Conservation (phyloP, 2,888 invertebrate species). For the Entomobrya multifasciata region DNA sequence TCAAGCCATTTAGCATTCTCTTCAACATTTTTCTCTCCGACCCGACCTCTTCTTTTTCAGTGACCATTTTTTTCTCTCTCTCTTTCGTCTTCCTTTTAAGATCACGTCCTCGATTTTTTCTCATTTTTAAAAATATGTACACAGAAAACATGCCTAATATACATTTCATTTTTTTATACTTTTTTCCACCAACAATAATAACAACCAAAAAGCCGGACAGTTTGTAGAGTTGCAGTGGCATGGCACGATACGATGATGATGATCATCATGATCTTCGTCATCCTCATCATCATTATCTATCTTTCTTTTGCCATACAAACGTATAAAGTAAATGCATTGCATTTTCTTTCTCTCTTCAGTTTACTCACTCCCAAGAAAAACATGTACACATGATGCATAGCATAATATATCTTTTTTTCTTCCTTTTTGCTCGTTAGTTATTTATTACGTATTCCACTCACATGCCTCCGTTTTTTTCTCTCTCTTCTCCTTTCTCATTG, state of each 20-base stretch:
- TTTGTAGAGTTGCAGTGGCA: too few species aligned
- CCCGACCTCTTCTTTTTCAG: neutral
- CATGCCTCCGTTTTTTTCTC: slow-evolving; percentile 65
- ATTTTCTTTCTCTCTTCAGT: too few species aligned
- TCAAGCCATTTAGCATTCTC: neutral
- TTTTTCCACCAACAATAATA: neutral
- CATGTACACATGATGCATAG: neutral
- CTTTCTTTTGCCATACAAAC: too few species aligned
- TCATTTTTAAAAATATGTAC: slow-evolving; percentile 30
- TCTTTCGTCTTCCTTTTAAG: slow-evolving; percentile 22
- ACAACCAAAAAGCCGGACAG: slow-evolving; percentile 35
- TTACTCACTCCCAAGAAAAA: too few species aligned
- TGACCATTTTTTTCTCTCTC: neutral
- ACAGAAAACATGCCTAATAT: too few species aligned
- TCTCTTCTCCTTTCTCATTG: slow-evolving; percentile 51
- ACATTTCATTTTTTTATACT: slow-evolving; percentile 29
- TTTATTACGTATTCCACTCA: slow-evolving; percentile 68
- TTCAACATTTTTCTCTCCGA: neutral
- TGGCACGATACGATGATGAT: too few species aligned
- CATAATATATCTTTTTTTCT: slow-evolving; percentile 33
- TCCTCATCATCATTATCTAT: slow-evolving; percentile 27
- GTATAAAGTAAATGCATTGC: too few species aligned
- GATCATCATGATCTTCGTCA: neutral
- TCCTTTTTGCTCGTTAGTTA: slow-evolving; percentile 60
- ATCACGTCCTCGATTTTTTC: slow-evolving; percentile 35